phyloP scores from a whole-genome alignment of 2,888 invertebrate species.

The Orthosia incerta region DNA sequence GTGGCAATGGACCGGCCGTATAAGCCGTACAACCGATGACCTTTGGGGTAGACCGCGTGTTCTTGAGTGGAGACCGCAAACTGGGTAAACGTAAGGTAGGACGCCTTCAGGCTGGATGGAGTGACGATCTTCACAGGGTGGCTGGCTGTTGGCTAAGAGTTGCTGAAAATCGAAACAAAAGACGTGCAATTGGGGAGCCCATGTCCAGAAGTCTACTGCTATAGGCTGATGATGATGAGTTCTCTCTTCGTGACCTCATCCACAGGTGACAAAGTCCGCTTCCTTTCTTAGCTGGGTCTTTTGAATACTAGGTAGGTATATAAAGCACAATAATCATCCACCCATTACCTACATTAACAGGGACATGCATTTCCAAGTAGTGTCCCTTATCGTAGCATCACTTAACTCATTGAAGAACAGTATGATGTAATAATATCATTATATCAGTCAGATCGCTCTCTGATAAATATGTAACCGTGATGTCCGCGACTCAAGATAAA shows the following conservation, averaged over 20 bases:
- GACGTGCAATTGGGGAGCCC: no score
- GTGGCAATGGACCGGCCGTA: no score
- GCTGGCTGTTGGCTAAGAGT: no score
- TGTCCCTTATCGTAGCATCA: constrained; percentile 11
- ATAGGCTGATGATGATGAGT: no score
- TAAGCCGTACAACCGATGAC: no score
- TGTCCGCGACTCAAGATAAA: constrained; percentile 26
- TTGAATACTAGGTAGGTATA: neutral
- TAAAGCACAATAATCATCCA: neutral
- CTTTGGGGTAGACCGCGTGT: no score
- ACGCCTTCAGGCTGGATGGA: no score
- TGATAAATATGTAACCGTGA: constrained; percentile 41
- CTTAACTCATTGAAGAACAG: constrained; percentile 22
- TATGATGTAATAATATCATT: constrained; percentile 4
- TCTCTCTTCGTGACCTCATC: neutral
- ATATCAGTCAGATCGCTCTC: constrained; percentile 12
- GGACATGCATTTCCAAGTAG: constrained; percentile 1
- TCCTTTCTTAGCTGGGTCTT: neutral
- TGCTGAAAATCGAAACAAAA: no score
- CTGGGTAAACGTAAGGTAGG: no score
- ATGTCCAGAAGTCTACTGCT: no score
- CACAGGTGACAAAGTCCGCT: neutral
- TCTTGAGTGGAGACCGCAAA: no score
- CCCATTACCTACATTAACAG: neutral
- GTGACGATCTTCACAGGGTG: no score